Base-by-base conservation (phyloP, 1,140 invertebrate genomes). In the Pseudomyrmex gracilis region DNA sequence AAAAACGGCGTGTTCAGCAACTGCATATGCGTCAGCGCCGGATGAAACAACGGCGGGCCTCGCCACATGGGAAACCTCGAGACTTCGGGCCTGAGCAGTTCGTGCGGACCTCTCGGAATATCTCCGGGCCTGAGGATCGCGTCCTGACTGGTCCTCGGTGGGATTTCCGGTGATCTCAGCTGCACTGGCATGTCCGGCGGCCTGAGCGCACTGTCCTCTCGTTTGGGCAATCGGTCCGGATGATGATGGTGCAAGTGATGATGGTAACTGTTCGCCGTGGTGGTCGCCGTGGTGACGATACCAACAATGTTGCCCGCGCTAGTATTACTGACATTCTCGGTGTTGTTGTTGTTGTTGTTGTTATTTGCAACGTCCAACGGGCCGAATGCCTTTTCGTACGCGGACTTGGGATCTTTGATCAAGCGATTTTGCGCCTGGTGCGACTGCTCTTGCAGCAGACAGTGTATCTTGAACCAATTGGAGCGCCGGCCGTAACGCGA, bases 381-480 rank as follows among this genome's bases (percentile, higher is more conserved):
- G 17, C 91, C 91, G 82, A 92, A 91, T 4, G 88, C 90, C 76
- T 92, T 93, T 63, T 93, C 92, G 86, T 92, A 93, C 2, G 90
- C 85, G n/a, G 76, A 90, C 64, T 93, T 94, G 17, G 90, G 90
- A 73, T 93, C 92, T 67, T 93, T 93, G 64, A 89, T 89, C 8
- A 91, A 57, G 0, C 91, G 90, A 2, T 90, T 90, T 63, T 92
- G 94, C 1, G 90, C 91, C 77, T 94, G 93, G 51, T 95, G 95
- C 66, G 96, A 96, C 74, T 97, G 97, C 87, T 97, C 96, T 90
- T 97, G 96, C 0, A 98, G 95, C 0, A 98, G 95, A 90, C 97
- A 98, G 93, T 98, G 97, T 87, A 98, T 98, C 94, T 98, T 98
- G 95, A 98, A 98, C 97, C 97, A 98, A 93, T 98, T 98, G 51